Base-by-base conservation (phyloP, 2,797 vertebrate species). In the Lutjanus campechanus region DNA sequence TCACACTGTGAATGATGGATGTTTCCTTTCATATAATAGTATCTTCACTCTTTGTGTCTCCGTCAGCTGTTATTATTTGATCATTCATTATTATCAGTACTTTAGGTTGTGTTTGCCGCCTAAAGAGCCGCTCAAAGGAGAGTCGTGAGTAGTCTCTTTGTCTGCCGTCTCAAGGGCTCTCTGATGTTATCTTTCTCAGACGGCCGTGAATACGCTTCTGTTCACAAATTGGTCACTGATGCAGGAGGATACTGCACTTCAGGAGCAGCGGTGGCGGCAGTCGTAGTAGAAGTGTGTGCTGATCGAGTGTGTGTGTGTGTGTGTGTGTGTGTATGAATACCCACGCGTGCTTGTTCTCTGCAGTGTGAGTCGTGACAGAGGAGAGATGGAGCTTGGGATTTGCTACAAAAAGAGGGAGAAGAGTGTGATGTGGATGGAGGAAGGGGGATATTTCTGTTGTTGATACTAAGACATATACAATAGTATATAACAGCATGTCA, bases 321-420 rank as follows among this genome's bases (percentile, higher is more conserved):
- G 74, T 79, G 36, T 70, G 5, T 55, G 66, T 54, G 29, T 51
- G 56, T 56, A 47, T 29, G 53, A 54, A 68, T 78, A 79, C 79
- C 63, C 72, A 77, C 11, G 74, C 54, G 3, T 62, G 80, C 64
- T 68, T 25, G 54, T 50, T 75, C 75, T 90, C 88, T 85, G 89
- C 85, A 87, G 88, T 66, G 79, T 73, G 89, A 87, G 87, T 93
- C 88, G 86, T 92, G 91, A 91, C 87, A 59, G 75, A 80, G 20
- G 44, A 54, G 82, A 75, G 62, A 74, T 43, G 69, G 44, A 56
- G 64, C 29, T 36, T 56, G 51, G 63, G 74, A 76, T 83, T 73
- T 74, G 47, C 54, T 22, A 69, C 10, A 58, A 53, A 58, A 46
- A 64, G 58, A 17, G 51, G 19, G 40, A 53, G 51, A 46, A 58